These are phyloP conservation scores for Idaea straminata DNA, from an alignment of 2,888 invertebrate species.

Conservation along the genomic window DNA sequence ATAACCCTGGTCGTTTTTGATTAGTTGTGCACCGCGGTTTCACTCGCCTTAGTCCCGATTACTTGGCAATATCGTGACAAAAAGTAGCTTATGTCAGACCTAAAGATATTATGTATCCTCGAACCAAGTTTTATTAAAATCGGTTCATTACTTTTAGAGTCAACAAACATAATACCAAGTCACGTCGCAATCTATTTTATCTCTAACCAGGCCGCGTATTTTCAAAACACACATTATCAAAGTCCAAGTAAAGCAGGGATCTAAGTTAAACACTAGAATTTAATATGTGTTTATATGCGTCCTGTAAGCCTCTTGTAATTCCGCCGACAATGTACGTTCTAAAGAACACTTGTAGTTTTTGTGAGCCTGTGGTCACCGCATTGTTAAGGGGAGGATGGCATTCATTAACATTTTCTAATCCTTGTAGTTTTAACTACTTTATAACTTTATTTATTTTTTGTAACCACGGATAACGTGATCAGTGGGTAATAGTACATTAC, in stretches of 20 bases:
- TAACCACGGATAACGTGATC: no score
- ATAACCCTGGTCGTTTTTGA: no score
- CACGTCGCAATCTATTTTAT: constrained; percentile 12
- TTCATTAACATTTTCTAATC: constrained; percentile 19
- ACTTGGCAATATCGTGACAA: no score
- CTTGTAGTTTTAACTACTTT: no score
- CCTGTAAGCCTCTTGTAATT: constrained; percentile 66
- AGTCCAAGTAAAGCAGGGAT: constrained; percentile 1
- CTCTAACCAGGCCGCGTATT: constrained; percentile 1
- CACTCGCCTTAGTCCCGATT: no score
- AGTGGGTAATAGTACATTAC: no score
- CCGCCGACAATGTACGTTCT: constrained; percentile 60
- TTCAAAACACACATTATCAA: constrained; percentile 1
- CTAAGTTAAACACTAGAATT: constrained; percentile 33
- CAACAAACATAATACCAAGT: constrained; percentile 1
- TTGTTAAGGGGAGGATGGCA: constrained; percentile 56
- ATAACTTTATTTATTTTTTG: no score
- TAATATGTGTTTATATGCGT: constrained; percentile 46
- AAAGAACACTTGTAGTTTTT: constrained; percentile 74
- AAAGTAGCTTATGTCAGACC: no score
- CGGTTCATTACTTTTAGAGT: neutral
- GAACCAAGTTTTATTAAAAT: constrained; percentile 35
- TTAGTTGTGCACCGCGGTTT: no score
- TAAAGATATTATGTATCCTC: no score
- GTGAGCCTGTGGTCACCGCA: constrained; percentile 72